Base-by-base conservation (phyloP, 2,888 invertebrate species). In the Thera obeliscata region DNA sequence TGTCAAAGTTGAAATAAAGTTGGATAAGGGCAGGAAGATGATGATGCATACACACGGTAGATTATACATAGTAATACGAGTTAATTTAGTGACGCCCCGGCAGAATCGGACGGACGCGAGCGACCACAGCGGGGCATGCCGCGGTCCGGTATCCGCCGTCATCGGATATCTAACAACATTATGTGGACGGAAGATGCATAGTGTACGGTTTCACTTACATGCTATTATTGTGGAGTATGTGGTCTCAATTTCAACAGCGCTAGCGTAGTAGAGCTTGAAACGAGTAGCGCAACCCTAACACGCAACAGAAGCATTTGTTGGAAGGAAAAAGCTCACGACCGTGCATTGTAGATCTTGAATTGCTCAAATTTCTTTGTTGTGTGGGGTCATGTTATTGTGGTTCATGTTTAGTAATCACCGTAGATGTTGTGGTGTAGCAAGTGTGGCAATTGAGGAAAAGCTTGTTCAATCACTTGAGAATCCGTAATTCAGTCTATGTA, bases 181-280 rank as follows among this genome's bases (percentile, higher is more conserved):
- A 78, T 81, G 81, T 80, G 86, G 91, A 86, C 90, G 91, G 91
- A 90, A 90, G 91, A 91, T 85, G 84, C 87, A 84, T 82, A 87
- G 90, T 87, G 87, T 91, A 86, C 85, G 89, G 90, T 92, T 92
- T 89, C 91, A 87, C 87, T 88, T 83, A 84, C 87, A 71, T 71
- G 72, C 67, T 48, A 61, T 63, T 63, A 58, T 71, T 64, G 65
- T 63, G 52, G 56, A 55, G 41, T 61, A 80, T 79, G 85, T 76
- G 81, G 89, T 86, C 85, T 90, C 87, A 81, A 86, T 91, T 90
- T 87, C 90, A 88, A 81, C 81, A 71, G 74, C 46, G 49, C n/a
- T 8, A 11, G 7, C 38, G n/a, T 58, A 50, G 66, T 67, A 55
- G 41, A 62, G 57, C 36, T 69, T 76, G 59, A 9, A 38, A 9